Evolutionary conservation across 2,113 vertebrate genomes (phyloP), one percentile per base, ranked within the genome.

Genomic region (Sigmodon hispidus): DNA sequence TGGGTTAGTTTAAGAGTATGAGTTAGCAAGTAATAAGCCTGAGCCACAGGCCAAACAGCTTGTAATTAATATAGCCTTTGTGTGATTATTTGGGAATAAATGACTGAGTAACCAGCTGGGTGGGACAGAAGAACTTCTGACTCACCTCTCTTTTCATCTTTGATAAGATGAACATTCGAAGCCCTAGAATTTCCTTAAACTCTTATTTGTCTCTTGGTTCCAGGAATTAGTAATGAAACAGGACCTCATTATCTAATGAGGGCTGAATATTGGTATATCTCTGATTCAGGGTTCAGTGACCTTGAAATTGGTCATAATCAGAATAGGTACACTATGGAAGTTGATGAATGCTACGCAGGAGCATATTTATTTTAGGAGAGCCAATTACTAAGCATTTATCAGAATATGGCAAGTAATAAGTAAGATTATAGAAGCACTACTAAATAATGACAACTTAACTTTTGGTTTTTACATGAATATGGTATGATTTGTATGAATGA

Each of bases 401-500:
- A 90, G 19, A 22, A 96, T 85, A 48, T 92, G 48, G 24, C 57
- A 90, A 92, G 10, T 87, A 92, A 90, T 76, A 89, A 67, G 36
- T 55, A 61, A 79, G 45, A 89, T 73, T 22, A 45, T 29, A 40
- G n/a, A 94, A 87, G 22, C 57, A 93, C 26, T 80, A 55, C 6
- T 80, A 48, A 84, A 67, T 55, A 96, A 43, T 84, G 48, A 59
- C 52, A 96, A 87, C 4, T 77, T 55, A 45, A 7, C 73, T 21
- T 94, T 90, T 31, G 85, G 16, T 36, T 93, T 91, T 83, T 67
- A 77, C 55, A 87, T 36, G 40, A 93, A 89, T 48, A 50, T 86
- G 36, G 73, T 52, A 12, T 19, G 72, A 81, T 50, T 72, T 84
- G 34, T n/a, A 19, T 80, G 21, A 31, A 79, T 88, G 57, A 86